These are phyloP conservation scores for Ichneumoninae sp. DNA, from an alignment of 2,888 invertebrate species.

Conservation along the genomic window DNA sequence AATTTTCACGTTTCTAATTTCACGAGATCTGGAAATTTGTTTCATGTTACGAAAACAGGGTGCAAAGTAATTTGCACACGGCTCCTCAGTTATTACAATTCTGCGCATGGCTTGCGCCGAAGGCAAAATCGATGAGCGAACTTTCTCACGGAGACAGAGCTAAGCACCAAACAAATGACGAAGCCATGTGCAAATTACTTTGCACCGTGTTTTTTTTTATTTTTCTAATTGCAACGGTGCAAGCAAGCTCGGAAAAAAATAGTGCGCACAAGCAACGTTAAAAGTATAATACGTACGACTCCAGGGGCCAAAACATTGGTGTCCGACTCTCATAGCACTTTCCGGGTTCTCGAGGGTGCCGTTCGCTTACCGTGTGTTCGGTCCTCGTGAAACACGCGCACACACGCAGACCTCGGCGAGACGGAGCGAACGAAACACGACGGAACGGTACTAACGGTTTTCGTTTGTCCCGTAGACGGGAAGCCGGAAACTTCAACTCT, in stretches of 20 bases:
- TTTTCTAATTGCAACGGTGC: background rate
- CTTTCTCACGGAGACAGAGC: too few relatives aligned
- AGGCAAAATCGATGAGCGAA: too few relatives aligned
- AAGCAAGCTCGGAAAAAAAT: slow-evolving; percentile 7
- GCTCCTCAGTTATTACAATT: too few relatives aligned
- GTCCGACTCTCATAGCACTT: slow-evolving; percentile 19
- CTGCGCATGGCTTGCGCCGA: too few relatives aligned
- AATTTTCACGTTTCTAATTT: too few relatives aligned
- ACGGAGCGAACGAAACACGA: slow-evolving; percentile 32
- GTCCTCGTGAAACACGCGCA: slow-evolving; percentile 4
- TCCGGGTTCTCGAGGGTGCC: slow-evolving; percentile 58
- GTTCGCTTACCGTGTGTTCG: slow-evolving; percentile 18
- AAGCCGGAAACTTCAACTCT: slow-evolving; percentile 25
- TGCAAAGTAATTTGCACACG: too few relatives aligned
- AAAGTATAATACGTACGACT: slow-evolving; percentile 19
- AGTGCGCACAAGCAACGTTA: background rate
- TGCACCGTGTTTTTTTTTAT: too few relatives aligned
- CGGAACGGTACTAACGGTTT: slow-evolving; percentile 41
- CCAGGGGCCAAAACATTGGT: background rate
- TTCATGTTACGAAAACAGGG: too few relatives aligned
- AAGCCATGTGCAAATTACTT: too few relatives aligned
- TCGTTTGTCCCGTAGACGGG: slow-evolving; percentile 19
- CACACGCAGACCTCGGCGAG: background rate
- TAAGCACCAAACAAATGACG: too few relatives aligned
- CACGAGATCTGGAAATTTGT: too few relatives aligned